Base-by-base conservation (phyloP, 2,113 vertebrate genomes). In the Corythaeola cristata region DNA sequence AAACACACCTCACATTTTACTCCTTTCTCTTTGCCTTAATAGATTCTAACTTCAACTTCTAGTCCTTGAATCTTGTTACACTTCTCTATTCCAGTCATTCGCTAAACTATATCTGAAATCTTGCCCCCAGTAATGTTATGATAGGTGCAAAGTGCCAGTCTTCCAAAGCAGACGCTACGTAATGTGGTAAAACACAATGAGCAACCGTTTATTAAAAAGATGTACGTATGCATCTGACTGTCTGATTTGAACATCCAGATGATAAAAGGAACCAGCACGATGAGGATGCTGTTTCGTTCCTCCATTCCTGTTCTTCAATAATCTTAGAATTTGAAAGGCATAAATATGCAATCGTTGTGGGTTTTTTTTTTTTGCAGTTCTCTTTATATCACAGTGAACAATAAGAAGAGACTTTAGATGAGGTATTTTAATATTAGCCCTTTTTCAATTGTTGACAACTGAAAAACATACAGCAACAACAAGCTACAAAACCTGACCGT, bases 341-440 rank as follows among this genome's bases (percentile, higher is more conserved):
- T 95, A 92, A 95, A 96, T 97, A 97, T 90, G 86, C 67, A 95
- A 81, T 68, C 76, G 86, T 44, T 44, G 41, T 9, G 12, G 41
- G 41, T 44, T 44, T 44, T 44, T 44, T 44, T 44, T 44, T 44
- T 71, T 76, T 37, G 22, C 7, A 11, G 71, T 77, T 93, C 85
- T 95, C 95, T 95, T 95, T 93, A 75, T 95, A 88, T 80, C 79
- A 26, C 30, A 58, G 30, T 67, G 32, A 37, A 76, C 0, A 26
- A 75, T 81, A 88, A 91, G 74, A 79, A 58, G 81, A 93, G 69
- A 62, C 55, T 77, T 95, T 9, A 64, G 63, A 49, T 64, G 83
- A 93, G 23, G 35, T 93, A 35, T 84, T 90, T 96, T 94, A 92
- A 81, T 93, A 90, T 72, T 64, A 37, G n/a, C n/a, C 58, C 44